Base-by-base conservation (phyloP, 2,888 invertebrate genomes). In the Campoplex nolae region DNA sequence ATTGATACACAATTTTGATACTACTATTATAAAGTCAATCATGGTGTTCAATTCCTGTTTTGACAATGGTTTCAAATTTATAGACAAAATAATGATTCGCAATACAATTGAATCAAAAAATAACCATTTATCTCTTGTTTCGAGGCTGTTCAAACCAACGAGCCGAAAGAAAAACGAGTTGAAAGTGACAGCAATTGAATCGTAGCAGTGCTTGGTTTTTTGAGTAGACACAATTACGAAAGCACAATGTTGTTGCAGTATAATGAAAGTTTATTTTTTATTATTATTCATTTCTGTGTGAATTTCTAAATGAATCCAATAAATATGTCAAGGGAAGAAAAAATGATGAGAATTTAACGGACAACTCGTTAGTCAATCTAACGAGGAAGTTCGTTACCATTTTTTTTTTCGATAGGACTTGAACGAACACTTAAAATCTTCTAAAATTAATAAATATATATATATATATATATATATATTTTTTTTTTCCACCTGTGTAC, bases 381-480 rank as follows among this genome's bases (percentile, higher is more conserved):
- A 77, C 77, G 77, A 77, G 48, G 3, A 32, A 51, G 51, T 65
- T 62, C 76, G 76, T 67, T 67, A 28, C 48, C 13, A 28, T 65
- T 51, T 67, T 3, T 51, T 76, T 28, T 13, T 16, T 56, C 9
- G 23, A 35, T 42, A 56, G 45, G 58, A 65, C 65, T 76, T 76
- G 28, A 76, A 76, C 65, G 32, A 76, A 65, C 74, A n/a, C n/a
- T 58, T 42, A 3, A 76, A 38, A n/a, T 35, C 4, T 54, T 48
- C 18, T 35, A 32, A 62, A 62, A 62, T 32, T 28, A 28, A 11
- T 11, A 6, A 32, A 28, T 16, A 1, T 62, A 18, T 48, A 38
- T 67, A n/a, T n/a, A n/a, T n/a, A n/a, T n/a, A n/a, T n/a, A n/a
- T n/a, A n/a, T n/a, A n/a, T n/a, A n/a, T n/a, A n/a, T n/a, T n/a